phyloP scores from a whole-genome alignment of 2,888 invertebrate genomes.

The Amphipoea lucens region DNA sequence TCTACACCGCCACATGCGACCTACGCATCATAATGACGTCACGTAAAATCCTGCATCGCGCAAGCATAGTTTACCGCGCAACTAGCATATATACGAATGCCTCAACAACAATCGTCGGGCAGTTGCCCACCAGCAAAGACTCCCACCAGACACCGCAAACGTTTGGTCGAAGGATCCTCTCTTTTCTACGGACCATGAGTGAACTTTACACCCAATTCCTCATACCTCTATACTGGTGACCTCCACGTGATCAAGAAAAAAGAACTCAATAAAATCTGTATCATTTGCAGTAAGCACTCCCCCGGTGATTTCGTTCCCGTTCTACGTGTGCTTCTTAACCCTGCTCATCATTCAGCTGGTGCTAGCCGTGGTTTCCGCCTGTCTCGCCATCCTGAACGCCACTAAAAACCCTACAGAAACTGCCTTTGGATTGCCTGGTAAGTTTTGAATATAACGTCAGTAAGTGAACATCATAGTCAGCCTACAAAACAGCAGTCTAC shows the following conservation, averaged over 20 bases:
- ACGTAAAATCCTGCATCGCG: neutral
- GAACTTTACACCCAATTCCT: neutral
- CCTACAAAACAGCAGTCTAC: neutral
- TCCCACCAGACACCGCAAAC: neutral
- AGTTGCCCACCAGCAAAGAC: neutral
- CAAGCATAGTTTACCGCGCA: neutral
- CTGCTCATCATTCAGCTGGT: constrained; percentile 79
- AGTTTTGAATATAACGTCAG: constrained; percentile 29
- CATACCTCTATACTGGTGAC: neutral
- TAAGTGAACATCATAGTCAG: neutral
- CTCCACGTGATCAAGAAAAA: too few species aligned
- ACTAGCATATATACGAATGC: neutral
- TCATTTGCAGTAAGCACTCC: constrained; percentile 74
- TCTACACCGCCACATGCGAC: neutral
- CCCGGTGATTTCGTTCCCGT: constrained; percentile 80
- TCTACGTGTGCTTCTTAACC: constrained; percentile 79
- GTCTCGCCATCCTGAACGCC: constrained; percentile 84
- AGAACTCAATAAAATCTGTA: neutral
- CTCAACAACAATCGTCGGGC: neutral
- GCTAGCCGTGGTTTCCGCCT: constrained; percentile 73
- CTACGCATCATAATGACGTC: neutral
- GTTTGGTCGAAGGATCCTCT: neutral
- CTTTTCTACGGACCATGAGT: neutral
- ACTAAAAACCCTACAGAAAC: constrained; percentile 87
- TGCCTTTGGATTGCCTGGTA: constrained; percentile 85